Conservation (phyloP, 2,888 invertebrate genomes). For the Eupelmus urozonus region DNA sequence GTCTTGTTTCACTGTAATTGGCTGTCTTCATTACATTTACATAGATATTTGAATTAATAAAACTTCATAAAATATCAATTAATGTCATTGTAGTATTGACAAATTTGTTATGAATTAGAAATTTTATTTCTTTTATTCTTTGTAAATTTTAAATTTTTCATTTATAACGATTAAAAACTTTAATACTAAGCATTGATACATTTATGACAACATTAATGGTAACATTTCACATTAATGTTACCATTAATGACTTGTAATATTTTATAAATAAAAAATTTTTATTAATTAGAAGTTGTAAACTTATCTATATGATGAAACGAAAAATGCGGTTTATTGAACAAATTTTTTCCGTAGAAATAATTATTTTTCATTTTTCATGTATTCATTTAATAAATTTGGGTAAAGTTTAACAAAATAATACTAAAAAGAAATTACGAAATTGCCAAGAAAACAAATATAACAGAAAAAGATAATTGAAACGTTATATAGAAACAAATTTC, state of each 20-base stretch:
- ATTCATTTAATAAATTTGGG: neutral
- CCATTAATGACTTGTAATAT: slow-evolving; percentile 38
- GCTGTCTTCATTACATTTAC: no score
- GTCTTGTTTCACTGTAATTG: no score
- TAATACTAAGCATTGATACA: slow-evolving; percentile 10
- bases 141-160: neutral
- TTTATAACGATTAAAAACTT: neutral
- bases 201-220: no score
- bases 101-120: slow-evolving; percentile 21
- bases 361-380: slow-evolving; percentile 11
- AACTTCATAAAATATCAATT: neutral
- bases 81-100: neutral
- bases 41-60: no score
- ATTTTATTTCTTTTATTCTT: neutral
- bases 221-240: no score
- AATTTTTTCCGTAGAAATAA: slow-evolving; percentile 4
- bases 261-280: slow-evolving; percentile 48
- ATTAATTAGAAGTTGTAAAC: slow-evolving; percentile 58
- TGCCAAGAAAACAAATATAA: slow-evolving; percentile 28
- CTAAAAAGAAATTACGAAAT: slow-evolving; percentile 16
- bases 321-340: slow-evolving; percentile 34
- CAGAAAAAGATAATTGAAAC: neutral
- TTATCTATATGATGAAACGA: slow-evolving; percentile 26
- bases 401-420: neutral
- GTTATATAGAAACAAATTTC: no score